phyloP scores from a whole-genome alignment of 2,888 invertebrate genomes.

The Cataglyphis rosenhaueri region DNA sequence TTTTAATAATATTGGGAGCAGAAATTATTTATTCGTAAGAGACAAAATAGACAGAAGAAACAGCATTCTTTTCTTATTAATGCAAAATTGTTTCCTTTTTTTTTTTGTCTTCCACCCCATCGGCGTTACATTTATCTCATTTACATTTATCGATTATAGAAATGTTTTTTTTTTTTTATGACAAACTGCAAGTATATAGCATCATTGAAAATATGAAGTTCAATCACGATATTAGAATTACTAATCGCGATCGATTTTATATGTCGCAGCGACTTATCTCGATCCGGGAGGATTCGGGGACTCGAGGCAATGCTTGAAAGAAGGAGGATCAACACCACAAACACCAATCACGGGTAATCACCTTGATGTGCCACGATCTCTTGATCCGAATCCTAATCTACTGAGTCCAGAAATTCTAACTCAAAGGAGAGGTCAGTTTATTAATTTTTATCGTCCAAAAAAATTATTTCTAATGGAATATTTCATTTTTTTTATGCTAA shows the following conservation, averaged over 20 bases:
- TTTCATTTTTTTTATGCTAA: not conserved
- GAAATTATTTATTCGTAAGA: not conserved
- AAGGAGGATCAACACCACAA: conserved; percentile 87
- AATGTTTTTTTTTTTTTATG: not conserved
- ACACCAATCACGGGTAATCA: conserved; percentile 90
- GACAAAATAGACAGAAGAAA: not conserved
- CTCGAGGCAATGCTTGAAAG: conserved; percentile 89
- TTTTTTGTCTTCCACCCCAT: not conserved
- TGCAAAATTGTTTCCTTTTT: not conserved
- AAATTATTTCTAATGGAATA: not conserved
- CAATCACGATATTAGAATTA: conserved; percentile 20
- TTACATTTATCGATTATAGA: not conserved
- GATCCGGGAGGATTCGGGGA: conserved; percentile 87
- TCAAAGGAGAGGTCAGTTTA: conserved; percentile 88
- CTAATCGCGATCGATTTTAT: conserved; percentile 59
- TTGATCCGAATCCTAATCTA: conserved; percentile 91
- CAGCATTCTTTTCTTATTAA: not conserved
- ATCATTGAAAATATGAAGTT: not conserved
- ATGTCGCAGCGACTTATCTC: conserved; percentile 86
- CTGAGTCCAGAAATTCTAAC: conserved; percentile 93
- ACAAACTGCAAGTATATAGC: not conserved
- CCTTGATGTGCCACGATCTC: conserved; percentile 91
- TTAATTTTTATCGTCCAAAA: not conserved
- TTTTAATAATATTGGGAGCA: not conserved
- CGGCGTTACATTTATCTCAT: not conserved